Percentiles rank a stretch among this genome's conserved stretches.
These are phyloP conservation scores for Petrocephalus microphthalmus DNA, from an alignment of 2,113 vertebrate species.

Conservation along the genomic window DNA sequence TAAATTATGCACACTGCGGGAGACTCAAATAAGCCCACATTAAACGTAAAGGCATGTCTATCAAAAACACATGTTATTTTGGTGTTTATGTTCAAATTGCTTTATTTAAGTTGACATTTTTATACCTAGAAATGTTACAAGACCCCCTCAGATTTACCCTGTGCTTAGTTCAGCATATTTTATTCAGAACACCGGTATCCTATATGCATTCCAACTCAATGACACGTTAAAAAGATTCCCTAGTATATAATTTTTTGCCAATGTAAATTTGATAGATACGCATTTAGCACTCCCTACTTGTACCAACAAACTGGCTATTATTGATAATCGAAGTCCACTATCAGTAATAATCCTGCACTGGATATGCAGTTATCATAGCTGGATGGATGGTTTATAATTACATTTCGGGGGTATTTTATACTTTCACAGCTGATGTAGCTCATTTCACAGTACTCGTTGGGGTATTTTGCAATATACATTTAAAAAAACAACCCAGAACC, in stretches of 20 bases:
- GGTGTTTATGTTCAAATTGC: constrained; percentile 21
- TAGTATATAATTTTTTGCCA: neutral
- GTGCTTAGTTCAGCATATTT: neutral
- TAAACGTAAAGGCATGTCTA: constrained; percentile 25
- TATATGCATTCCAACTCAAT: neutral
- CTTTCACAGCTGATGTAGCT: too few species aligned
- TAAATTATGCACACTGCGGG: constrained; percentile 33
- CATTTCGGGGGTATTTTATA: neutral
- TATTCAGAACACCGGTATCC: neutral
- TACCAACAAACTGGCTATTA: neutral
- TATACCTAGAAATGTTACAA: neutral
- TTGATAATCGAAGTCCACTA: neutral
- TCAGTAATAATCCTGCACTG: neutral
- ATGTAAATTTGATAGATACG: neutral
- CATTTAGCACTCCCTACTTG: neutral
- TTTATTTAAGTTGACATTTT: constrained; percentile 20
- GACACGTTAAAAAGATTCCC: neutral
- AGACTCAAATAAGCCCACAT: constrained; percentile 18
- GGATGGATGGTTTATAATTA: neutral
- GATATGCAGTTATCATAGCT: neutral
- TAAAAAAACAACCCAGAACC: too few species aligned
- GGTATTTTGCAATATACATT: too few species aligned
- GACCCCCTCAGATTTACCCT: neutral
- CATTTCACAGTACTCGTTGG: too few species aligned
- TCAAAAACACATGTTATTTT: constrained; percentile 41